Conservation (phyloP, 2,113 vertebrate genomes). For the Ellobius talpinus region DNA sequence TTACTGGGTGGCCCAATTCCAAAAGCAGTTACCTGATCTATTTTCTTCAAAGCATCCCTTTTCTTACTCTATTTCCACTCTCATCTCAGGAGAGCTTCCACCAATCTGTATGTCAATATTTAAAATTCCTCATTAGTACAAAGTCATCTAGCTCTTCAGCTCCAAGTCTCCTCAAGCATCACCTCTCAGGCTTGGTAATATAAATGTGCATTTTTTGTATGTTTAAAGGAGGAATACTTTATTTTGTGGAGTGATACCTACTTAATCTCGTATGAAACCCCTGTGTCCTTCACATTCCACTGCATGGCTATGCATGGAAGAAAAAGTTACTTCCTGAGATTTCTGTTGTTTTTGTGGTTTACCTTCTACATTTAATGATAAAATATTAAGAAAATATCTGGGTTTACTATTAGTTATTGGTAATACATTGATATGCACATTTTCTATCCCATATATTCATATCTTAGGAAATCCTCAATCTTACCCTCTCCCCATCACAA, state of each 20-base stretch:
- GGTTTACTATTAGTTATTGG: not conserved
- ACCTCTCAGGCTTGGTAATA: not conserved
- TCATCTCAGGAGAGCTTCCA: not conserved
- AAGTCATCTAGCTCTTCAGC: constrained; percentile 31
- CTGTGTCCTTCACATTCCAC: not conserved
- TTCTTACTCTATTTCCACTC: not conserved
- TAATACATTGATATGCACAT: not conserved
- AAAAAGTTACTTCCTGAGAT: not conserved
- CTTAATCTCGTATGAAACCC: not conserved
- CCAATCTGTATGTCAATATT: constrained; percentile 67
- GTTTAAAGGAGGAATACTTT: not conserved
- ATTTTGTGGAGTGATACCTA: not conserved
- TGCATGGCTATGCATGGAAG: not conserved
- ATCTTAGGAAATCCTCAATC: not conserved
- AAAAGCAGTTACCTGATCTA: not conserved
- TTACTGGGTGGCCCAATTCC: constrained; percentile 6
- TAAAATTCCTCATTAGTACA: constrained; percentile 27
- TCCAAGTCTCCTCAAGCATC: not conserved
- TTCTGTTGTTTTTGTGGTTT: not conserved
- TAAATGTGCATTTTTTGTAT: not conserved
- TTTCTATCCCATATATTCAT: not conserved
- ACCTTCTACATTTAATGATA: not conserved
- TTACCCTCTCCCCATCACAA: not conserved
- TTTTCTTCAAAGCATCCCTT: not conserved
- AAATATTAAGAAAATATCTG: not conserved